Evolutionary conservation across 1,140 invertebrate genomes (phyloP).

Genomic region (Drosophila trapezifrons): DNA sequence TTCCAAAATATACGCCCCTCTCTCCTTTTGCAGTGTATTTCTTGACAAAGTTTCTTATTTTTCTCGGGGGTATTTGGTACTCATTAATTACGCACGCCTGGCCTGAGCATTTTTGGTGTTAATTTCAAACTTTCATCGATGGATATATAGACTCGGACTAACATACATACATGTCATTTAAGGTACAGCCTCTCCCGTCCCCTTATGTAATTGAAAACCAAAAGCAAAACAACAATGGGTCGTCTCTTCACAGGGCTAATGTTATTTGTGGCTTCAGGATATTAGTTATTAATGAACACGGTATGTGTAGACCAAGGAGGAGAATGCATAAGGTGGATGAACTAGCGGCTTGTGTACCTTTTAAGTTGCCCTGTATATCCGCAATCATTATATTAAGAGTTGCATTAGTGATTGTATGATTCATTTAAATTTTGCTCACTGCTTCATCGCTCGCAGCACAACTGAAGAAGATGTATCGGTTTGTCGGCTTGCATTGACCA

Average conservation of each 20-base stretch:
- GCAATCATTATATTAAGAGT: constrained; percentile 55
- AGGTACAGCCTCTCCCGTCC: constrained; percentile 31
- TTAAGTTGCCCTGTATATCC: constrained; percentile 28
- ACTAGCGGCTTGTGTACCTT: constrained; percentile 7
- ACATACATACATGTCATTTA: constrained; percentile 45
- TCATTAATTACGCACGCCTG: constrained; percentile 75
- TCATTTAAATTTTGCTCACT: constrained; percentile 5
- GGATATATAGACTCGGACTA: constrained; percentile 27
- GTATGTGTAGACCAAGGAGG: constrained; percentile 46
- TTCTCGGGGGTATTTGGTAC: constrained; percentile 61
- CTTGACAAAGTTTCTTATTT: constrained; percentile 61
- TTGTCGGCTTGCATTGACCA: constrained; percentile 10
- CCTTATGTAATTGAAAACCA: constrained; percentile 76
- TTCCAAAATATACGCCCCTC: neutral
- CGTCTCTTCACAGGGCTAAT: constrained; percentile 51
- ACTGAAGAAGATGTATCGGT: constrained; percentile 61
- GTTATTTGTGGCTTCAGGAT: constrained; percentile 75
- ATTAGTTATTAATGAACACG: constrained; percentile 80
- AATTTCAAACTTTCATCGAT: constrained; percentile 82
- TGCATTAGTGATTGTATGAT: constrained; percentile 1
- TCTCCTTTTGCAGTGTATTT: constrained; percentile 25
- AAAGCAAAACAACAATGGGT: constrained; percentile 69
- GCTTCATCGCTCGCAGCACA: neutral
- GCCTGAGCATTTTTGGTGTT: constrained; percentile 65
- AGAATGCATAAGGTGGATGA: constrained; percentile 11